These are phyloP conservation scores for Erethizon dorsatum DNA, from an alignment of 2,797 vertebrate genomes.

Conservation along the genomic window DNA sequence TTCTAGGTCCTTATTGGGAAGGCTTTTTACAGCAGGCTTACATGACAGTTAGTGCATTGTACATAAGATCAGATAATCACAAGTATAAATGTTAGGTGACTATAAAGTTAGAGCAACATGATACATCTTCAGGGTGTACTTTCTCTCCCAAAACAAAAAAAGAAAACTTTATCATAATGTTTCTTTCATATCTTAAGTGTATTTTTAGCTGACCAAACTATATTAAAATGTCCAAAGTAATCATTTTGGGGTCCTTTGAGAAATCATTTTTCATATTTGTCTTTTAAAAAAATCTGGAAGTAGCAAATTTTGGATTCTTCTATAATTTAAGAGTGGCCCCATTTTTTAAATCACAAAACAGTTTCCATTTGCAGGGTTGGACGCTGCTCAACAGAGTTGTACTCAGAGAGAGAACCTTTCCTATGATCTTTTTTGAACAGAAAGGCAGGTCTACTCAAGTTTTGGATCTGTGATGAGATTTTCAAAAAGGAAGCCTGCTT, in stretches of 20 bases:
- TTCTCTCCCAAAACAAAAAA: background rate
- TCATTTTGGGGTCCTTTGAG: background rate
- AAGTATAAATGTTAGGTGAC: background rate
- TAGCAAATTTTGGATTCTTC: background rate
- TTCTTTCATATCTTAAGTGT: conserved; percentile 27
- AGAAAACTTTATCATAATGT: background rate
- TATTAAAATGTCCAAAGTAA: background rate
- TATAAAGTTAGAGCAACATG: background rate
- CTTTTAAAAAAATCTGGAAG: background rate
- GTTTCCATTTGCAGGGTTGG: background rate
- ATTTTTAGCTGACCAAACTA: background rate
- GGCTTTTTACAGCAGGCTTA: background rate
- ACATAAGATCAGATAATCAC: background rate
- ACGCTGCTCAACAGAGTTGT: background rate
- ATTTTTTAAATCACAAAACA: conserved; percentile 30
- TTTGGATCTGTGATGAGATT: background rate
- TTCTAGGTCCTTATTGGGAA: background rate
- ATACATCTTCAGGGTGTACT: background rate
- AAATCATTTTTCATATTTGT: background rate
- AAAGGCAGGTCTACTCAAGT: conserved; percentile 25
- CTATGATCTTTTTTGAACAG: background rate
- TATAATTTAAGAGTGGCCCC: background rate
- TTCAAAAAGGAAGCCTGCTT: conserved; percentile 30
- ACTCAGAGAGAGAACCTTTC: background rate
- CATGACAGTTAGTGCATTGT: background rate